Conservation (phyloP, 2,113 vertebrate species). For the Pseudorectes ferrugineus region DNA sequence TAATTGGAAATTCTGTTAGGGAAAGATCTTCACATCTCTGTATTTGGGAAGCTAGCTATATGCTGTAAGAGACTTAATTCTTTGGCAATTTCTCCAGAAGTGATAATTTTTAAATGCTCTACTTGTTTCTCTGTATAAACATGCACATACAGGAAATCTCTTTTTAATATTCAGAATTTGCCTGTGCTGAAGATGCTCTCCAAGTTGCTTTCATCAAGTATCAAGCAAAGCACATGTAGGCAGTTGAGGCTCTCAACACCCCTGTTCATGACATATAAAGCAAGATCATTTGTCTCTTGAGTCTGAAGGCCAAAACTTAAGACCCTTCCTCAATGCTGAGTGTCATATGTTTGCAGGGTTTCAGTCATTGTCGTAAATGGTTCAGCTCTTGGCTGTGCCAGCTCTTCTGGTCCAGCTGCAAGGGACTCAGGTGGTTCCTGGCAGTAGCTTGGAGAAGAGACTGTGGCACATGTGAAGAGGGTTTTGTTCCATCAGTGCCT, state of each 20-base stretch:
- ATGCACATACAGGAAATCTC: not conserved
- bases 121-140: not conserved
- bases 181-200: not conserved
- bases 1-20: not conserved
- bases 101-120: not conserved
- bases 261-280: not conserved
- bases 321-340: not conserved
- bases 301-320: not conserved
- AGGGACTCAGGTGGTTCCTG: not conserved
- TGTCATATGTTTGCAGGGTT: not conserved
- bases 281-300: not conserved
- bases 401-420: rapidly evolving
- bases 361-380: not conserved
- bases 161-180: not conserved
- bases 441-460: not conserved
- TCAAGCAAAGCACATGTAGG: not conserved
- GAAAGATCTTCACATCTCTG: not conserved
- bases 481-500: not conserved
- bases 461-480: not conserved
- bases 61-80: not conserved
- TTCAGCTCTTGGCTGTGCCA: not conserved
- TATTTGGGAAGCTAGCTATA: not conserved
- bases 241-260: not conserved
- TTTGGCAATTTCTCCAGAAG: not conserved
- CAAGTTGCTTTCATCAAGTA: not conserved